Conservation (phyloP, 2,113 vertebrate species). For the Gambusia affinis region DNA sequence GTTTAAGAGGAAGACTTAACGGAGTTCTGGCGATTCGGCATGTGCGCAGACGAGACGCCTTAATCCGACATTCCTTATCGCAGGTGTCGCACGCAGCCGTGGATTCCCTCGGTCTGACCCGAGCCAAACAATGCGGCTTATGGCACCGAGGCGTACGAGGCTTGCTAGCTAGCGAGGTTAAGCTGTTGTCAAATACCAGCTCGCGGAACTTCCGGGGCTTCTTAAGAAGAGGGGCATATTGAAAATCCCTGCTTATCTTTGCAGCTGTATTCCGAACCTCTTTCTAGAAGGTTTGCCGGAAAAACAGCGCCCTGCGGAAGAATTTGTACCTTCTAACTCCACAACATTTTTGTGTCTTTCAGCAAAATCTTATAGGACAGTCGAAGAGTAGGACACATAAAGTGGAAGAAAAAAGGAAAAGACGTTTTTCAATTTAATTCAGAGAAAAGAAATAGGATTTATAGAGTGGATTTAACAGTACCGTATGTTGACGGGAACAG, state of each 20-base stretch:
- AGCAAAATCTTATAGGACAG: background rate
- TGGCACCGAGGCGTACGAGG: background rate
- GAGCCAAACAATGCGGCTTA: constrained; percentile 1
- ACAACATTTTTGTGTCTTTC: background rate
- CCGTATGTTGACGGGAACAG: too few relatives aligned
- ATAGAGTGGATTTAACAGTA: too few relatives aligned
- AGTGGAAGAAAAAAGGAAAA: background rate
- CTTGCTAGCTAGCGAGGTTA: background rate
- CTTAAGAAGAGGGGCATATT: background rate
- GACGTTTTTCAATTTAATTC: too few relatives aligned
- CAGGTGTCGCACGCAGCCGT: constrained; percentile 19
- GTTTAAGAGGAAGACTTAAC: constrained; percentile 59
- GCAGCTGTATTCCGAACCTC: background rate
- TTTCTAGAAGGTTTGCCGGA: background rate
- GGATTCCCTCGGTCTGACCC: constrained; percentile 15
- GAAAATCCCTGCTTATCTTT: background rate
- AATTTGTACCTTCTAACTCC: background rate
- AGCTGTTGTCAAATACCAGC: background rate
- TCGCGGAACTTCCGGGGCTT: background rate
- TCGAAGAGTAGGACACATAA: background rate
- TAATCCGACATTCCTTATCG: constrained; percentile 56
- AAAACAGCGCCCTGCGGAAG: background rate
- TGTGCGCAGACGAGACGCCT: constrained; percentile 41
- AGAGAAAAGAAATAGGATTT: too few relatives aligned
- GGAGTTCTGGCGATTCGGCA: constrained; percentile 55